These are phyloP conservation scores for Esperia sulphurella DNA, from an alignment of 2,888 invertebrate species.

Conservation along the genomic window DNA sequence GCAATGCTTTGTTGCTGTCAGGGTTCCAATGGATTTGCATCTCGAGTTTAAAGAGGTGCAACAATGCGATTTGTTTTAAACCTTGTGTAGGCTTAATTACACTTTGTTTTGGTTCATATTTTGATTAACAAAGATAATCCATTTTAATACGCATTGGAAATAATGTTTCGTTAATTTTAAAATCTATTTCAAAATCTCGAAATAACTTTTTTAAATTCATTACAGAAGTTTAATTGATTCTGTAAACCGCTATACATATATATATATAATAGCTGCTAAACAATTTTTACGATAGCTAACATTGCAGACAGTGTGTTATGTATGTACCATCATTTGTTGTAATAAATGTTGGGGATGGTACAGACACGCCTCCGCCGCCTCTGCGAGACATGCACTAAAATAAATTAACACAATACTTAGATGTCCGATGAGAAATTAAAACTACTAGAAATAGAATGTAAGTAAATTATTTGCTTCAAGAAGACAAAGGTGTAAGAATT, in stretches of 20 bases:
- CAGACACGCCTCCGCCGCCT: constrained; percentile 39
- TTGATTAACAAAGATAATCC: too few relatives aligned
- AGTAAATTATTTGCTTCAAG: too few relatives aligned
- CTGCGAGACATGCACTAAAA: constrained; percentile 22
- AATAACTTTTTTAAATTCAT: too few relatives aligned
- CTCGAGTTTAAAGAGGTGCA: constrained; percentile 9
- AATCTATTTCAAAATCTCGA: not conserved
- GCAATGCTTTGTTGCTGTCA: constrained; percentile 37
- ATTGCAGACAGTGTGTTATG: constrained; percentile 18
- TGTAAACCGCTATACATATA: too few relatives aligned
- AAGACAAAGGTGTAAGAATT: too few relatives aligned
- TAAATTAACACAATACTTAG: constrained; percentile 17
- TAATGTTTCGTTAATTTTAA: not conserved
- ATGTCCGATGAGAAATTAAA: constrained; percentile 6
- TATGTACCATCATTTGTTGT: constrained; percentile 33
- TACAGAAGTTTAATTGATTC: too few relatives aligned
- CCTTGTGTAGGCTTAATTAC: not conserved
- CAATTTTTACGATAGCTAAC: constrained; percentile 25
- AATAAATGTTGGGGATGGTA: constrained; percentile 43
- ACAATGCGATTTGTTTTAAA: constrained; percentile 1
- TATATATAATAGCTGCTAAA: too few relatives aligned
- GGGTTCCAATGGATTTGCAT: constrained; percentile 28
- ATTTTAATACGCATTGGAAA: not conserved
- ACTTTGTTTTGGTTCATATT: too few relatives aligned
- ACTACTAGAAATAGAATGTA: not conserved